Evolutionary conservation across 2,113 vertebrate species (phyloP), one percentile per base, ranked within the genome.

Genomic region (Tyrannus savana): DNA sequence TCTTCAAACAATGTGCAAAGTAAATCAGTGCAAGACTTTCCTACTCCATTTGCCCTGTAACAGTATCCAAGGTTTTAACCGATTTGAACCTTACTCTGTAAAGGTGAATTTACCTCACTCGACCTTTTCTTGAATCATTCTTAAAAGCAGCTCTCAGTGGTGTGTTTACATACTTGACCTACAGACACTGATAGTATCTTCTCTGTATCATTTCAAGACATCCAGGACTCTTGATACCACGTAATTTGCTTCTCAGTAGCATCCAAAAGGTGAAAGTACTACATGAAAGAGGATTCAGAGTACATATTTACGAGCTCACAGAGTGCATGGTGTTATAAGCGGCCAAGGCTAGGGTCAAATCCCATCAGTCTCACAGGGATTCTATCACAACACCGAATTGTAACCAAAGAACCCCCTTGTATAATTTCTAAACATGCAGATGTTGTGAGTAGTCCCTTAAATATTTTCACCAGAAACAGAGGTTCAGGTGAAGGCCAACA

Each of bases 121-220:
- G 78, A 95, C 88, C 80, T 76, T 95, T 96, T 92, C 90, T 56
- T 80, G 90, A 37, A 47, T 83, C 77, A 83, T 71, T 95, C 76
- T 94, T 75, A 84, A 95, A 97, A 97, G 49, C 31, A 81, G 25
- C 23, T 84, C 44, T 84, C 60, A 68, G 6, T 92, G 82, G 77
- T 81, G 69, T 84, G 79, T 89, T 96, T 80, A 90, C 84, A 37
- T 89, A 83, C 84, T 87, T 98, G 96, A 97, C 94, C 89, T 92
- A 80, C 39, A 94, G 94, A 96, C 86, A 93, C 87, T 84, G n/a
- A 18, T 46, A 95, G 93, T 87, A 95, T 46, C 55, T 91, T 81
- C 83, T 95, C 95, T 68, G 69, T 94, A 95, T 95, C 76, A 77
- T 94, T 97, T 95, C 87, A 96, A 96, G 97, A 93, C 88, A 95